Evolutionary conservation across 2,113 vertebrate species (phyloP).

Genomic region (Macaca nemestrina): DNA sequence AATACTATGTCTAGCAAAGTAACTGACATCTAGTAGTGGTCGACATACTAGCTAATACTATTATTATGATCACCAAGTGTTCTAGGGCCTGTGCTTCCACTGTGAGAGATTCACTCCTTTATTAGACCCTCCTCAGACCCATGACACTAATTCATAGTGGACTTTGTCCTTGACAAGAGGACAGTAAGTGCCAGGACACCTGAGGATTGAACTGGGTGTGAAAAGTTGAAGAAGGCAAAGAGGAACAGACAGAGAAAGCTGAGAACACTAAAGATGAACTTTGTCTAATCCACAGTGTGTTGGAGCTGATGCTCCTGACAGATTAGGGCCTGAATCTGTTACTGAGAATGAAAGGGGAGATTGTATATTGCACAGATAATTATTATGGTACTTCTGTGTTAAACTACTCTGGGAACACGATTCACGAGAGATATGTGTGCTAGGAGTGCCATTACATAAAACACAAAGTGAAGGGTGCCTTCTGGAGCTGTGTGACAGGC

Average conservation of each 20-base stretch:
- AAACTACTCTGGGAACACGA: background rate
- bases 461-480: background rate
- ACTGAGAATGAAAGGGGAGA: background rate
- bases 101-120: background rate
- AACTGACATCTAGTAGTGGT: background rate
- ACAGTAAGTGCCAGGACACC: background rate
- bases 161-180: background rate
- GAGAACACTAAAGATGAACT: background rate
- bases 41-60: background rate
- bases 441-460: background rate
- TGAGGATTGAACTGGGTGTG: background rate
- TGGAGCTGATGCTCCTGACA: background rate
- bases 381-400: background rate
- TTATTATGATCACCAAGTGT: background rate
- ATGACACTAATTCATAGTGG: background rate
- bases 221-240: background rate
- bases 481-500: background rate
- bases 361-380: background rate
- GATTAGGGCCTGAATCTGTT: background rate
- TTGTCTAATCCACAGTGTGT: background rate
- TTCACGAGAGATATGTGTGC: background rate
- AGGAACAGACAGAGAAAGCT: background rate
- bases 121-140: background rate
- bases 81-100: background rate
- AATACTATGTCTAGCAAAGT: background rate